These are phyloP conservation scores for Urophycis tenuis DNA, from an alignment of 2,797 vertebrate genomes.

Conservation along the genomic window DNA sequence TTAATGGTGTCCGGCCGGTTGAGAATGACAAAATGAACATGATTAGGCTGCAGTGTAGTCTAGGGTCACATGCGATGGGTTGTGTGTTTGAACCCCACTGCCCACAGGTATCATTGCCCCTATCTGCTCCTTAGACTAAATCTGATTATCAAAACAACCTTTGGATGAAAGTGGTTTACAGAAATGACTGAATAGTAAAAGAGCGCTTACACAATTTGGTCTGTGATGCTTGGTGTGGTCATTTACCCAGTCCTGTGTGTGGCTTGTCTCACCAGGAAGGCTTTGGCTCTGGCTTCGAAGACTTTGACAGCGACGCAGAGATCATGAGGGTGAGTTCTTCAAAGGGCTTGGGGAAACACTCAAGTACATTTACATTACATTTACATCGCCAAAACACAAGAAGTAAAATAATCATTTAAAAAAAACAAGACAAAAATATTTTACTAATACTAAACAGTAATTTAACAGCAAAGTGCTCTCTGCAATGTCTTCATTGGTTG, in stretches of 20 bases:
- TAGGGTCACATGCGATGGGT: too few species aligned
- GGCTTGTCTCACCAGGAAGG: conserved; percentile 55
- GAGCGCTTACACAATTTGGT: background rate
- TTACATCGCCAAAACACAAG: too few species aligned
- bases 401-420: too few species aligned
- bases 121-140: background rate
- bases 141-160: background rate
- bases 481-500: background rate
- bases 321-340: conserved; percentile 62
- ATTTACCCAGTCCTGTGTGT: background rate
- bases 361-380: background rate
- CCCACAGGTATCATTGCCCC: background rate
- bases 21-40: background rate
- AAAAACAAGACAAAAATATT: background rate
- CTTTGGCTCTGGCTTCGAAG: conserved; percentile 75
- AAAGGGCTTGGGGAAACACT: background rate
- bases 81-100: background rate
- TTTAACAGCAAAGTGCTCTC: background rate
- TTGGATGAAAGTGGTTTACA: background rate
- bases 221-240: background rate
- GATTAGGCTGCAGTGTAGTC: background rate
- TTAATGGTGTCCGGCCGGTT: background rate
- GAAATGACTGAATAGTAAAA: background rate
- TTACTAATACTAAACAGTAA: background rate
- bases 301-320: conserved; percentile 70